Percentiles rank a stretch among this genome's conserved stretches.
Conservation (phyloP, 2,888 invertebrate species). For the Lottia gigantea region DNA sequence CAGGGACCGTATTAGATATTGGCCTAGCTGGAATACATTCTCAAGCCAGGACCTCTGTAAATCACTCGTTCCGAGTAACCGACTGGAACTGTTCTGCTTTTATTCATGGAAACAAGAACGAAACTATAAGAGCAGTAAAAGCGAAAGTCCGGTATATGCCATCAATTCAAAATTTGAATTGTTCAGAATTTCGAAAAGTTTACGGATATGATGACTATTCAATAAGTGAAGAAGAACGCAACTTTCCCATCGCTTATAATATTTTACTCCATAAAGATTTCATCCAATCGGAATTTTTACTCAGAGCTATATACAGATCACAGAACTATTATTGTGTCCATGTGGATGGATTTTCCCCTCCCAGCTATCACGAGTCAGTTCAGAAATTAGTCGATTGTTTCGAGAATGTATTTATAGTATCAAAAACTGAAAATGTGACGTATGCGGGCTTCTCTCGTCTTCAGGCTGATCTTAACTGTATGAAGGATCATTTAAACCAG, state of each 20-base stretch:
- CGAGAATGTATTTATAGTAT: constrained; percentile 63
- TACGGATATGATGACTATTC: constrained; percentile 35
- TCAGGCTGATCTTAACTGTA: constrained; percentile 65
- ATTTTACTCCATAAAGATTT: constrained; percentile 57
- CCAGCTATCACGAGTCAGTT: constrained; percentile 38
- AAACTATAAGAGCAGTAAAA: too few species aligned
- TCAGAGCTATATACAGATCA: constrained; percentile 60
- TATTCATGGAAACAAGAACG: too few species aligned
- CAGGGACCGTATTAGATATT: too few species aligned
- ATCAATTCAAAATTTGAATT: constrained; percentile 31
- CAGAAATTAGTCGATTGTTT: constrained; percentile 54
- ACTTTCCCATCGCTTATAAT: constrained; percentile 61
- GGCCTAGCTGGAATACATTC: too few species aligned
- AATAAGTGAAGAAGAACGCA: constrained; percentile 37
- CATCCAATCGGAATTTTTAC: constrained; percentile 54
- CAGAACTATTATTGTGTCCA: constrained; percentile 66
- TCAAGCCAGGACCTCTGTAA: too few species aligned
- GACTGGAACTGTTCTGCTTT: too few species aligned
- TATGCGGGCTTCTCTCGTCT: constrained; percentile 63
- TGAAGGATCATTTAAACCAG: constrained; percentile 52
- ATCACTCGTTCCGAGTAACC: too few species aligned
- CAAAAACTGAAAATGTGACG: constrained; percentile 56
- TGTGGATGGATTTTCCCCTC: constrained; percentile 53
- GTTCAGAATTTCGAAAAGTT: constrained; percentile 39
- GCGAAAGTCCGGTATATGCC: too few species aligned